Evolutionary conservation across 1,140 invertebrate genomes (phyloP), one percentile per base, ranked within the genome.

Genomic region (Grapholita molesta): DNA sequence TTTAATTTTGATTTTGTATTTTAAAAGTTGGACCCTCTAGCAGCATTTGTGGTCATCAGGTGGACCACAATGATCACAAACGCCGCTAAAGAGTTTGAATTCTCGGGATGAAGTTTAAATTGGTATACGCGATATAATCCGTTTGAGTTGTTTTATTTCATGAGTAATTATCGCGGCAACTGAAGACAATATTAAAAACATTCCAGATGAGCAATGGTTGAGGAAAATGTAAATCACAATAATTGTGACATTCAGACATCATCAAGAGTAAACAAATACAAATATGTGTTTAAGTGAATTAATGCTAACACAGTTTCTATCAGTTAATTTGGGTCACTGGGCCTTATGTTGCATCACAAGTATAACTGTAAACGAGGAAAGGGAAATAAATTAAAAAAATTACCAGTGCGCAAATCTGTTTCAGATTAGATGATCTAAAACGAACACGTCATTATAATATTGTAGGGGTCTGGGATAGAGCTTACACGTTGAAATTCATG

Each of bases 401-500:
- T 55, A 55, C 53, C 53, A 55, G 12, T 55, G 8, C 11, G n/a
- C 25, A 25, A n/a, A 55, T 25, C 12, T 55, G 11, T 28, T 55
- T 23, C 21, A 28, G 23, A 25, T 55, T 25, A 55, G 21, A 9
- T 25, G 12, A 11, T n/a, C 24, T 28, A 55, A 25, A 28, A 55
- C n/a, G 21, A 25, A 55, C 53, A 55, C 53, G 53, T 28, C 53
- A 28, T 23, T 55, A 11, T 53, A 53, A 28, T 28, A 55, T 12
- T 68, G 67, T 32, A 42, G 25, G 52, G 42, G 55, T 30, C 6
- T 66, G 32, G 33, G 42, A n/a, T n/a, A n/a, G n/a, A 23, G 52
- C 25, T 8, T 48, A 18, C 4, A 48, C 42, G 15, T 42, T 42
- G 18, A 66, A 53, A 73, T 74, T 83, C 81, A 83, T 85, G 79